Evolutionary conservation across 1,140 invertebrate species (phyloP), one percentile per base, ranked within the genome.

Genomic region (Drosophila azteca): DNA sequence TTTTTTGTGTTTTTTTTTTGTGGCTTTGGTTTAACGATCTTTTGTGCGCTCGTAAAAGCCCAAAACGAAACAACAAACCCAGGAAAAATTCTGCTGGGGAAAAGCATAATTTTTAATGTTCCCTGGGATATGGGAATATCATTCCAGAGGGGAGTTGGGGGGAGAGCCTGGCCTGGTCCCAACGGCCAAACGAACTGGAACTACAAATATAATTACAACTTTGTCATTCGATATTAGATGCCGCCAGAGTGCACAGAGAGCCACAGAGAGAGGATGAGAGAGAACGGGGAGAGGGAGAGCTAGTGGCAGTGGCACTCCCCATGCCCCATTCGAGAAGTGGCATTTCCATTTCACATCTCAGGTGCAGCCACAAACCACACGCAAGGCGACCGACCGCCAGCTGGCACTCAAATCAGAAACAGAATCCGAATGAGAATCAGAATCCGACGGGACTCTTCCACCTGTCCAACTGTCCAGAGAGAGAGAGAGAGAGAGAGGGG

Each of bases 161-260:
- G 48, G n/a, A 39, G 26, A 69, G 57, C 64, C 26, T 4, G 3
- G 51, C 66, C 48, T 48, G n/a, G n/a, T 44, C 24, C 44, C 17
- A 20, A 20, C 17, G 3, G 35, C 35, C 50, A 24, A 35, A 41
- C 52, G 50, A 68, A 77, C 57, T 70, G 57, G 45, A 71, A 69
- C 76, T 70, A 77, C 77, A 75, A 58, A 77, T 82, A 77, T 83
- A 88, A 88, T 83, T 83, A 87, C 83, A 88, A 79, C 55, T 79
- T 88, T 87, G 82, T 87, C 82, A 87, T 88, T 77, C 70, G 83
- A 88, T 83, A 87, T 87, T 87, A 87, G 75, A 74, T 76, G 61
- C 71, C 69, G 79, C 60, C 64, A 78, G 54, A 78, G 65, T 83
- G 79, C 81, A 87, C 73, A 64, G 51, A 64, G 51, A 68, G 20